Evolutionary conservation across 2,888 invertebrate genomes (phyloP), one percentile per base, ranked within the genome.

Genomic region (Smittia aterrima): DNA sequence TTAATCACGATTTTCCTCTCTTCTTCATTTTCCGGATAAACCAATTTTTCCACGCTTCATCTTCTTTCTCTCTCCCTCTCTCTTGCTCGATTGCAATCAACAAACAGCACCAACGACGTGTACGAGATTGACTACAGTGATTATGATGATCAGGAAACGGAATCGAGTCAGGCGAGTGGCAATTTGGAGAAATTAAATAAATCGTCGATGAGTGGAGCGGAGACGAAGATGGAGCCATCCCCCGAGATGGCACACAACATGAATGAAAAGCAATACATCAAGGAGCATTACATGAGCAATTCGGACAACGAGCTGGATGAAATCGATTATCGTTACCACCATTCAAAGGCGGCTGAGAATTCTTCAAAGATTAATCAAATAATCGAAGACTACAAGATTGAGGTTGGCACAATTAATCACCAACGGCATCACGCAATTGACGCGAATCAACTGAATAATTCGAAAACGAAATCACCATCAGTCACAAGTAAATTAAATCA

Each of bases 141-240:
- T 75, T 80, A 80, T 75, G 82, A 22, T 22, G 58, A 64, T 27
- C 64, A 83, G 27, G 82, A 81, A 32, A 80, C 79, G 54, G 80
- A 79, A 76, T 78, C 79, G 22, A 64, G 3, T 75, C 74, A 66
- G 24, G 40, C 47, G 47, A 68, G 66, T 41, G 74, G 71, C 18
- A 58, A 72, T 72, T 53, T 62, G 20, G 72, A 72, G 16, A 72
- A 72, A 72, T 40, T 72, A 38, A 72, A 72, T 40, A 62, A 62
- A 62, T 62, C 72, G 22, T 62, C 32, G 1, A 16, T 4, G 16
- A 13, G 2, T n/a, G n/a, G n/a, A 47, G 47, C n/a, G 16, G 16
- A 47, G 16, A 47, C 47, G 16, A 18, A 41, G 70, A 40, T 74
- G 41, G 7, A 24, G 40, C 32, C 40, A 62, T 62, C 18, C 38